Base-by-base conservation (phyloP, 2,888 invertebrate species). In the Orchesellides sinensis region DNA sequence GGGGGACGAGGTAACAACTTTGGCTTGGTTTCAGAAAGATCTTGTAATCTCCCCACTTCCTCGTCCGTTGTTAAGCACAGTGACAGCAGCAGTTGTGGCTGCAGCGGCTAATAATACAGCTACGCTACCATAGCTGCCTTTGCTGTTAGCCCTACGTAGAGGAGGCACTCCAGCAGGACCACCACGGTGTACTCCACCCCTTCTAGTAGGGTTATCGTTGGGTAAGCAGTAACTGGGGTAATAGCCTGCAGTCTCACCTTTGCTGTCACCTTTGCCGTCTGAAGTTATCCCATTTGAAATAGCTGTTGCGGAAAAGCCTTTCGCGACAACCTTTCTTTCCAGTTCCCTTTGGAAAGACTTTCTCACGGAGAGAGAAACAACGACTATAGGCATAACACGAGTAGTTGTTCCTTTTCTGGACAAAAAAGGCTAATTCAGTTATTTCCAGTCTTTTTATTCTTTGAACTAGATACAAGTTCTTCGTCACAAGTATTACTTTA, bases 371-470 rank as follows among this genome's bases (percentile, higher is more conserved):
- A 69, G 47, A 19, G 78, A 61, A 49, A 78, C 69, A 32, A 78
- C 78, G 45, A 59, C 68, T 47, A 77, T 68, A 77, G 77, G 77
- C 77, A 77, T 77, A 68, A 32, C 59, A 29, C 29, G 47, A 17
- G 12, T 35, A 32, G 8, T 72, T 59, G 21, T 35, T 23, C 23
- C 21, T 35, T 54, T 21, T 54, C 3, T 35, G 47, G 54, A 54
- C n/a, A 63, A 47, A 8, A n/a, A n/a, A n/a, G n/a, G n/a, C n/a
- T n/a, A n/a, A n/a, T n/a, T n/a, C n/a, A n/a, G n/a, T n/a, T n/a
- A n/a, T n/a, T n/a, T n/a, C n/a, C n/a, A n/a, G n/a, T n/a, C n/a
- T n/a, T n/a, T n/a, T n/a, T n/a, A n/a, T n/a, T n/a, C n/a, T n/a
- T n/a, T n/a, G n/a, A n/a, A n/a, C n/a, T n/a, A n/a, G n/a, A n/a